A percentile compares a stretch with the other conserved stretches of the same genome.
Conservation (phyloP, 2,888 invertebrate species). For the Eupithecia exiguata region DNA sequence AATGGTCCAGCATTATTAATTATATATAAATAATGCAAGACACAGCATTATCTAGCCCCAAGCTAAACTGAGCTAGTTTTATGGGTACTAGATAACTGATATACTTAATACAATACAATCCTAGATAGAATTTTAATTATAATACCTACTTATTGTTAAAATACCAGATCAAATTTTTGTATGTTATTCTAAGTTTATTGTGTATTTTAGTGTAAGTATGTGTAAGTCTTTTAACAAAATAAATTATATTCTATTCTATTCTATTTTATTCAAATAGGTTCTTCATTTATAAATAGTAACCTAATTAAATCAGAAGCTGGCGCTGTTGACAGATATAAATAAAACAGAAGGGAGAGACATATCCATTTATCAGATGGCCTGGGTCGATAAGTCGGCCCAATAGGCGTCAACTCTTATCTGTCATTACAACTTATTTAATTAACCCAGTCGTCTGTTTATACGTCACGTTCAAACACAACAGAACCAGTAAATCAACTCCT, state of each 20-base stretch:
- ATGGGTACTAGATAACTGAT: no score
- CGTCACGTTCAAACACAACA: not conserved
- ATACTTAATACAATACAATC: no score
- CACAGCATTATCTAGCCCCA: no score
- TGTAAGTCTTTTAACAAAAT: no score
- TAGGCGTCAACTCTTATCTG: slow-evolving; percentile 73
- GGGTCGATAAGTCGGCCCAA: slow-evolving; percentile 73
- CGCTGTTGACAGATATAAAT: slow-evolving; percentile 27
- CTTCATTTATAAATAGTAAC: slow-evolving; percentile 7
- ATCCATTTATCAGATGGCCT: slow-evolving; percentile 69
- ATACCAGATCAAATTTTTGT: slow-evolving; percentile 11
- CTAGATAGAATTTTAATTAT: no score
- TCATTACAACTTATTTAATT: slow-evolving; percentile 80
- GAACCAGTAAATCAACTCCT: not conserved
- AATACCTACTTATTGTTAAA: not conserved
- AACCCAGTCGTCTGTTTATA: slow-evolving; percentile 55
- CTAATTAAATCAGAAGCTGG: slow-evolving; percentile 20
- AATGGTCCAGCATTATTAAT: no score
- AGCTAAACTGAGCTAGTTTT: no score
- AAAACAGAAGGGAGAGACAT: slow-evolving; percentile 42
- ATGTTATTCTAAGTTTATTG: no score
- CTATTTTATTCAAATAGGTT: no score
- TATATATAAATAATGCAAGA: no score
- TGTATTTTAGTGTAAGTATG: no score
- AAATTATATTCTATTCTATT: no score